Evolutionary conservation across 64 coral and sea anemone genomes (phyloP).

Genomic region (Montipora capricornis): DNA sequence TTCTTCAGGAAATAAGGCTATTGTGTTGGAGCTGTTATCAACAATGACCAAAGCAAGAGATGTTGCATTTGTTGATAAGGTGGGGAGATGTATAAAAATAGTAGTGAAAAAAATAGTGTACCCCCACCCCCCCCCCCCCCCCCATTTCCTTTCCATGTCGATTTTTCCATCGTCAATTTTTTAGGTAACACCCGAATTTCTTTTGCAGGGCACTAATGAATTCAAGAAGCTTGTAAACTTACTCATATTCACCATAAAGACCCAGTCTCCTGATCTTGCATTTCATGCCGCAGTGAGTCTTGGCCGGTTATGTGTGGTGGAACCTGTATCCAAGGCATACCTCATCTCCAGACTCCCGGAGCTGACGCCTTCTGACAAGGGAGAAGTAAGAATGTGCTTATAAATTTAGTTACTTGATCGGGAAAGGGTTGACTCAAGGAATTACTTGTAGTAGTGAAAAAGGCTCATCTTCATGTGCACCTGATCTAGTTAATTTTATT

Average conservation of each 20-base stretch:
- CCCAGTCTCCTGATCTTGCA: constrained; percentile 62
- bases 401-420: too few relatives aligned
- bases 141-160: too few relatives aligned
- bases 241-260: constrained; percentile 74
- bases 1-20: constrained; percentile 68
- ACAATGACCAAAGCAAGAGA: constrained; percentile 89
- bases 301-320: constrained; percentile 86
- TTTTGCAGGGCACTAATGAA: constrained; percentile 71
- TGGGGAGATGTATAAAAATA: not conserved
- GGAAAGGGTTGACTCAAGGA: too few relatives aligned
- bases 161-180: not conserved
- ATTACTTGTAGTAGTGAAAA: too few relatives aligned
- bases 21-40: constrained; percentile 80
- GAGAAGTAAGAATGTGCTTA: constrained; percentile 60
- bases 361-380: constrained; percentile 64
- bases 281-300: constrained; percentile 93
- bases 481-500: too few relatives aligned
- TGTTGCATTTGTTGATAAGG: constrained; percentile 96
- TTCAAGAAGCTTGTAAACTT: constrained; percentile 71
- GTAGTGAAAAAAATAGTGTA: too few relatives aligned
- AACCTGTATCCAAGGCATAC: constrained; percentile 87
- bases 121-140: too few relatives aligned
- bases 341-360: constrained; percentile 70
- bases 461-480: too few relatives aligned
- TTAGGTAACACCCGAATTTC: not conserved